Evolutionary conservation across 2,888 invertebrate genomes (phyloP), one percentile per base, ranked within the genome.

Genomic region (Noctua pronuba): DNA sequence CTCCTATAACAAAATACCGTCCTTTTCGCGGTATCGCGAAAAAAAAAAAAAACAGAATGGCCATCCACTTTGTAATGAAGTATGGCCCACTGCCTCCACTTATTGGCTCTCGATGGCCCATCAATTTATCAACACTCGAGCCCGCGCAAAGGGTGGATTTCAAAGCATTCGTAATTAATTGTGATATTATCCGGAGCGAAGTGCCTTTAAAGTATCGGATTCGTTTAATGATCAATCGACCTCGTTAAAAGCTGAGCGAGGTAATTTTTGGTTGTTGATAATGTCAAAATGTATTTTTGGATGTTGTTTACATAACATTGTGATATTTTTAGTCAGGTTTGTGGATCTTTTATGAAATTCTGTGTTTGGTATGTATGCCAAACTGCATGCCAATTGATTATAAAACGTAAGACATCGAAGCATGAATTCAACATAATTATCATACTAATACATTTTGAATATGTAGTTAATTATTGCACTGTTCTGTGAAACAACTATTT

Each of bases 71-170:
- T 35, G 24, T 52, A 65, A 66, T 77, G 52, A 80, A 84, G 84
- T 69, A 70, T 55, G 24, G n/a, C 21, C 55, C 55, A 35, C 18
- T 65, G 41, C 0, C 24, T 64, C 44, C 75, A 71, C 87, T 87
- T 65, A 77, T 80, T 87, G 73, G 18, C 69, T 55, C 72, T 81
- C 71, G 55, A 83, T 87, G 7, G 77, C 70, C 74, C 79, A 77
- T 85, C 78, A 78, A 83, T 78, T 87, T 75, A 83, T 84, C 83
- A 86, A 81, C 88, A 79, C 88, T 86, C 72, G 49, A 81, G 65
- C 28, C 73, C 31, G 44, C 65, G 46, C 28, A 60, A 85, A 79
- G 76, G 75, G 77, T 67, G 68, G 62, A 82, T 77, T 73, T 71
- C 65, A 55, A 77, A 75, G 68, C 41, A 74, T 69, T 79, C 60